These are phyloP conservation scores for Aurelia aurita DNA, from an alignment of 30 jellyfish, hydroid and myxozoan genomes.

Conservation along the genomic window DNA sequence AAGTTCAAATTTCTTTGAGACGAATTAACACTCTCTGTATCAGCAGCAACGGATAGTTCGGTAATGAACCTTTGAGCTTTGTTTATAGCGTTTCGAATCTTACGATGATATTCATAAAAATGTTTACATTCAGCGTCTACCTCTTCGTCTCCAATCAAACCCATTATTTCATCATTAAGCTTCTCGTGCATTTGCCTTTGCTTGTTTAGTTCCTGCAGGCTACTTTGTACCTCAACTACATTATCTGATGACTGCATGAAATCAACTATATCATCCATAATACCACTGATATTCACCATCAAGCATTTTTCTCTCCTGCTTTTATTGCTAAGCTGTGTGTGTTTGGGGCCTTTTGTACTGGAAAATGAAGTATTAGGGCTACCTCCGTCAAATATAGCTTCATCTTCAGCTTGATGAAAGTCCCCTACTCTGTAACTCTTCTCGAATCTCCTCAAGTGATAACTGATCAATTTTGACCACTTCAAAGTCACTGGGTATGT, in stretches of 20 bases:
- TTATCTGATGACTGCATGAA: no score
- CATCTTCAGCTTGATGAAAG: background rate
- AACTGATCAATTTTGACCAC: no score
- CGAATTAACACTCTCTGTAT: background rate
- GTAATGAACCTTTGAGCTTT: background rate
- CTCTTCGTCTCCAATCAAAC: no score
- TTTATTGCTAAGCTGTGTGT: background rate
- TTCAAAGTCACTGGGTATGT: no score
- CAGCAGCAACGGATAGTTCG: background rate
- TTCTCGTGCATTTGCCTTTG: no score
- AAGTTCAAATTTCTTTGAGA: constrained; percentile 1
- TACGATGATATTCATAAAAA: background rate
- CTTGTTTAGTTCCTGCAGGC: no score
- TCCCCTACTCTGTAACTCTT: background rate
- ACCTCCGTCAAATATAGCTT: background rate
- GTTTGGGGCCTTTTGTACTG: no score
- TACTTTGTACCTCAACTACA: no score
- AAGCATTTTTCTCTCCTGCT: background rate
- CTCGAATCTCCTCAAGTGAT: no score
- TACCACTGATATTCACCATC: background rate
- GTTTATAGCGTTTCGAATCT: no score
- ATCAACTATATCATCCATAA: background rate
- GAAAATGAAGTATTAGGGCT: background rate
- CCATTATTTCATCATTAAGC: no score
- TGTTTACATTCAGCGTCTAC: constrained; percentile 1